Percentiles rank a stretch among this genome's conserved stretches.
phyloP scores from a whole-genome alignment of 2,797 vertebrate genomes.

The Bovichtus diacanthus region DNA sequence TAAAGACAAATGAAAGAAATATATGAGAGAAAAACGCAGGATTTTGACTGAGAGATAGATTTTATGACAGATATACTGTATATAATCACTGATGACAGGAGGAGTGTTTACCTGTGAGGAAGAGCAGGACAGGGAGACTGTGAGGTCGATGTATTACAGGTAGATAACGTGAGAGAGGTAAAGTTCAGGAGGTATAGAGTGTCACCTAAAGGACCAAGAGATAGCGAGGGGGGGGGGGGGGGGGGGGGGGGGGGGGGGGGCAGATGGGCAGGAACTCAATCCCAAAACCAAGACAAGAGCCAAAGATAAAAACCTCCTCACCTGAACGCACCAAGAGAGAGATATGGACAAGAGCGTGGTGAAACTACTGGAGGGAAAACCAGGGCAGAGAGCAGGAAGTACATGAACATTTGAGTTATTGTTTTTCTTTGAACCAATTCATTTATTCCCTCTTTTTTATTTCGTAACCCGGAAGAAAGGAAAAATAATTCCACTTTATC shows the following conservation, averaged over 20 bases:
- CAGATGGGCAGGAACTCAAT: conserved; percentile 75
- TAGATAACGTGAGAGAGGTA: conserved; percentile 71
- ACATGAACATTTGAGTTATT: not conserved
- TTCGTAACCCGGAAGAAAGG: not conserved
- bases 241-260: conserved; percentile 71
- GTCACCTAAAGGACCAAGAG: conserved; percentile 76
- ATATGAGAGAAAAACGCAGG: not conserved
- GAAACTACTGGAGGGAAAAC: conserved; percentile 16
- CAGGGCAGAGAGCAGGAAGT: conserved; percentile 2
- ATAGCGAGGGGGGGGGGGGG: conserved; percentile 63
- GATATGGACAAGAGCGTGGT: conserved; percentile 33
- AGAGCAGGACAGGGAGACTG: conserved; percentile 56
- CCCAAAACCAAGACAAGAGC: conserved; percentile 57
- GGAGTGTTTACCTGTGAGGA: conserved; percentile 50
- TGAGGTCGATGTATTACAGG: conserved; percentile 60
- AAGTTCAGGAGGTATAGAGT: conserved; percentile 78
- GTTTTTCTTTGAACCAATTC: not conserved
- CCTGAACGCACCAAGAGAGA: conserved; percentile 45
- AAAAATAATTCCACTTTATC: not conserved
- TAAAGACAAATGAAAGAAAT: not conserved
- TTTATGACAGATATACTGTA: not conserved
- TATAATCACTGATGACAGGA: not conserved
- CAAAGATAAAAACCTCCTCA: conserved; percentile 76
- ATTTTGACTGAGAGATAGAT: not conserved
- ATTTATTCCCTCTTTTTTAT: not conserved